Evolutionary conservation across 2,797 vertebrate species (phyloP), one percentile per base, ranked within the genome.

Genomic region (Glossophaga mutica): DNA sequence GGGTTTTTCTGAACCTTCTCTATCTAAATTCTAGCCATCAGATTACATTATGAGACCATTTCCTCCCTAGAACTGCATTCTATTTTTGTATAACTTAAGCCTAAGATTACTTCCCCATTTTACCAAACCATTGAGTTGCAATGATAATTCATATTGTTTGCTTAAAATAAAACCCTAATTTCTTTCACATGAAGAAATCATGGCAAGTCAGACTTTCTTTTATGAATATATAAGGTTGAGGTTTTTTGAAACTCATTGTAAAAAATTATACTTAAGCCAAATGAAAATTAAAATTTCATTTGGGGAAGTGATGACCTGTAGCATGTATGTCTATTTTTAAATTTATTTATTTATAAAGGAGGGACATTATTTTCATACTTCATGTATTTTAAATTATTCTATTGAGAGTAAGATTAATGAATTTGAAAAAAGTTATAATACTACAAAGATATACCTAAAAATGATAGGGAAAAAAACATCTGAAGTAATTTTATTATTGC

Each of bases 321-420:
- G 11, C 5, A 81, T 0, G 2, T 37, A 70, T 26, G 5, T 84
- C 0, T 78, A 71, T 67, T 81, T 81, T 73, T 87, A 79, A 55
- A 42, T 76, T 74, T 4, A 74, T 46, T 91, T 86, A 59, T 50
- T 83, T 90, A 39, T 81, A 90, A 85, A 46, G 14, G 5, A 59
- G 8, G 11, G 3, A 10, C 1, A 77, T 3, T 57, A 78, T 50
- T 91, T 65, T 92, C 11, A 55, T 32, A 34, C 2, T 59, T 81
- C 21, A 16, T 39, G 5, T 46, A 37, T 65, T 90, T 70, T 94
- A 82, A 67, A n/a, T 95, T 74, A 50, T 71, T 90, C 32, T 87
- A 3, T 55, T 82, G 46, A 76, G 7, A 76, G 5, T 44, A 6
- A 84, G 1, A 12, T 85, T 26, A 94, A 62, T 57, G 21, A 24